These are phyloP conservation scores for Polydrusus pterygomalis DNA, from an alignment of 2,888 invertebrate genomes.

Conservation along the genomic window DNA sequence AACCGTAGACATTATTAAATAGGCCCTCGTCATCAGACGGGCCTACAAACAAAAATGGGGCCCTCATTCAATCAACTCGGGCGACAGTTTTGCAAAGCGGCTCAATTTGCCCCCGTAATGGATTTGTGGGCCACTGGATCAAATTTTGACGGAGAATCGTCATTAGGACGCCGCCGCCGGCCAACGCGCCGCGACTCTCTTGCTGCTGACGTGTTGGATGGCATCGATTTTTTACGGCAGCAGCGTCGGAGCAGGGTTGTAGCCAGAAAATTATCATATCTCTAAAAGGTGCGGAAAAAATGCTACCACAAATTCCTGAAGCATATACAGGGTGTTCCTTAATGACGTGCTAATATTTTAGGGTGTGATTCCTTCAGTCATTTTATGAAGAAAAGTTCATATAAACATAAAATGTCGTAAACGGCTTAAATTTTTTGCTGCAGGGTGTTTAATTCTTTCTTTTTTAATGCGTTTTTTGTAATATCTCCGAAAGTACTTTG, in stretches of 20 bases:
- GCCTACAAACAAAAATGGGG: constrained; percentile 33
- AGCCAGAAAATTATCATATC: neutral
- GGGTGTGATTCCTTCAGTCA: no score
- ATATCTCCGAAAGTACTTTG: no score
- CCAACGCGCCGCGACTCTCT: constrained; percentile 12
- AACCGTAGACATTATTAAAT: constrained; percentile 35
- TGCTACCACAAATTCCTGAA: no score
- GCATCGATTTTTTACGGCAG: constrained; percentile 22
- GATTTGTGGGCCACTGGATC: constrained; percentile 45
- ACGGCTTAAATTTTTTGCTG: no score
- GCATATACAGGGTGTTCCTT: no score
- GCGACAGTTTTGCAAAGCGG: constrained; percentile 41
- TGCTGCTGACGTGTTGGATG: constrained; percentile 14
- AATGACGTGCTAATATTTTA: no score
- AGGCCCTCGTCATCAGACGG: constrained; percentile 29
- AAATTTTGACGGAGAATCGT: constrained; percentile 41
- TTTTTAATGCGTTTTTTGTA: no score
- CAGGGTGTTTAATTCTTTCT: no score
- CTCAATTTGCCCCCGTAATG: constrained; percentile 46
- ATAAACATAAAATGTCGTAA: no score
- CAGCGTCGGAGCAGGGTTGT: neutral
- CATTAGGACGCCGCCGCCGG: constrained; percentile 29
- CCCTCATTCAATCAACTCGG: constrained; percentile 42
- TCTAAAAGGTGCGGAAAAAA: no score
- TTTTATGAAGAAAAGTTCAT: no score